Percentiles rank a stretch among this genome's conserved stretches.
phyloP scores from a whole-genome alignment of 2,113 vertebrate genomes.

The Mesitornis unicolor region DNA sequence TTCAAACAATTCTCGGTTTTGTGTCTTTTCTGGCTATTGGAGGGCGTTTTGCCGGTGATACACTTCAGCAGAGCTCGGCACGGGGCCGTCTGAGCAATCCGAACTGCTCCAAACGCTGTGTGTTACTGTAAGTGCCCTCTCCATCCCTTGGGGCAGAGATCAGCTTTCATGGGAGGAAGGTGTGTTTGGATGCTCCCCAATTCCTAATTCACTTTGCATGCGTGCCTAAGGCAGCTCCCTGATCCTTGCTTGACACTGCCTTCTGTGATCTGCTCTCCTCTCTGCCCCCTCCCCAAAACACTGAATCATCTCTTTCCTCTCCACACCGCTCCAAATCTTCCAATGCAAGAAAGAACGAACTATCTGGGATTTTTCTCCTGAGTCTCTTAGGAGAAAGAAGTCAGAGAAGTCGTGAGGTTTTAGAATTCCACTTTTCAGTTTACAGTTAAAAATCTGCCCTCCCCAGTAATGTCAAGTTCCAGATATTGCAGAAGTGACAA shows the following conservation, averaged over 20 bases:
- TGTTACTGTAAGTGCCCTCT: not conserved
- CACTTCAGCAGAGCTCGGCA: not conserved
- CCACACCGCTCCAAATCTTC: not conserved
- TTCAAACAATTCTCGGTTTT: not conserved
- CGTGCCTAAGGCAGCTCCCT: not conserved
- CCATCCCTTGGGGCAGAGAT: not conserved
- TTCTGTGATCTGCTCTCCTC: not conserved
- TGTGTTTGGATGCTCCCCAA: slow-evolving; percentile 24
- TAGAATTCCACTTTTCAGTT: not conserved
- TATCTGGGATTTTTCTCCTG: accelerated
- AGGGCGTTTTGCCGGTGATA: not conserved
- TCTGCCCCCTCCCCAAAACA: not conserved
- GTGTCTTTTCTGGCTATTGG: not conserved
- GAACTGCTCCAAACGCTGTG: not conserved
- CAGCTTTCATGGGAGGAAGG: not conserved
- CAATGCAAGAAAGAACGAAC: not conserved
- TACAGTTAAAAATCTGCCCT: not conserved
- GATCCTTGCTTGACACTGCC: not conserved
- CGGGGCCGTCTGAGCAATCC: not conserved
- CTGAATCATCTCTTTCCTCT: not conserved
- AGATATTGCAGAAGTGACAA: not conserved
- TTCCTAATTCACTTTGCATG: not conserved
- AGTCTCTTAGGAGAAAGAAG: not conserved
- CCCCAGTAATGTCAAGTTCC: not conserved
- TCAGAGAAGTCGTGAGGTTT: not conserved